Base-by-base conservation (phyloP, 2,797 vertebrate genomes). In the Toxotes lorentzi region DNA sequence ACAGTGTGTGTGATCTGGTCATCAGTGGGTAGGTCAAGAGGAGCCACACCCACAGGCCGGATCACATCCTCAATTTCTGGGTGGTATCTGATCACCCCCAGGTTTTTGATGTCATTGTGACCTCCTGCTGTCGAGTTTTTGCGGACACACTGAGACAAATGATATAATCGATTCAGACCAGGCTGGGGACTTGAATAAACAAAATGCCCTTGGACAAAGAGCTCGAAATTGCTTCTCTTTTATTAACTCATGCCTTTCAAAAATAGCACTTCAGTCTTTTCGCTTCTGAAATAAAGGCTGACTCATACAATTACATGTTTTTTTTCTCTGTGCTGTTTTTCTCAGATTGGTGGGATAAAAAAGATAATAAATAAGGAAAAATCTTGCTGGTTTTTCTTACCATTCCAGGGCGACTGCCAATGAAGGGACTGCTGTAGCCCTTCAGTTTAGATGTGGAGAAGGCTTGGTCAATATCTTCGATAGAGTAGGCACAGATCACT, bases 401-500 rank as follows among this genome's bases (percentile, higher is more conserved):
- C 91, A 79, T 93, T 60, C 96, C 95, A 4, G 95, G 95, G n/a
- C 94, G 94, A 2, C 30, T 91, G 62, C 86, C 88, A 0, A 72
- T 69, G 30, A 95, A 72, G 5, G 91, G 12, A 17, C 73, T 89
- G 69, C 89, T 93, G 86, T 94, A 95, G 32, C 95, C 95, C 83
- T 93, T 95, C 59, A 96, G 93, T 65, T 93, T 96, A 14, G 95
- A 96, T 0, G 90, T 95, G 65, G 90, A 78, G 85, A 96, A 96
- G 23, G 93, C 89, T 32, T 82, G 83, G 81, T 96, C 94, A 45
- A 96, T 95, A 23, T 94, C 93, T 60, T 94, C 91, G 47, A 96
- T 95, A 24, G 96, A 96, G 89, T 96, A 96, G 0, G 95, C 94
- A 80, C 96, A 96, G 38, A 96, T 94, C n/a, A 96, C 96, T 0